A percentile compares a stretch with the other conserved stretches of the same genome.
Conservation (phyloP, 1,140 invertebrate species). For the Eueides isabella region DNA sequence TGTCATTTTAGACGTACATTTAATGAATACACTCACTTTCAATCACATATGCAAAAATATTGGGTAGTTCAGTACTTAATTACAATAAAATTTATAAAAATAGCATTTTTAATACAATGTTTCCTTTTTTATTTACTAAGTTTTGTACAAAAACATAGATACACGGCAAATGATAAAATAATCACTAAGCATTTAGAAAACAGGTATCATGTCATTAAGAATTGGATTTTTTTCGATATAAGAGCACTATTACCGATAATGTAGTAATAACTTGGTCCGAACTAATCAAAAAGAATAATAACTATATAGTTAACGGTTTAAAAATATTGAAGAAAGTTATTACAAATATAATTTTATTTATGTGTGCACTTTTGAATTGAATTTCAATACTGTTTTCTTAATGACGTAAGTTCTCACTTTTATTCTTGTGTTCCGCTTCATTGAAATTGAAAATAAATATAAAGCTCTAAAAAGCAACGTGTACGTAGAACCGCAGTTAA, state of each 20-base stretch:
- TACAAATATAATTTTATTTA: neutral
- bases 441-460: neutral
- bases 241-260: neutral
- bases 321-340: neutral
- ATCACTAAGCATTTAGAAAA: neutral
- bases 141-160: neutral
- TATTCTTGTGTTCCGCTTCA: neutral
- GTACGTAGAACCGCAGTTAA: slow-evolving; percentile 16
- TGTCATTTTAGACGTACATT: slow-evolving; percentile 27
- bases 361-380: neutral
- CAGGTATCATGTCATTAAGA: neutral
- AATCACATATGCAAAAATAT: neutral
- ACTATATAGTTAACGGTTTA: neutral
- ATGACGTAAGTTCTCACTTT: slow-evolving; percentile 2
- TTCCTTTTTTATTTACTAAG: neutral
- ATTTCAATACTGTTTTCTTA: slow-evolving; percentile 1
- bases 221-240: neutral
- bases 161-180: neutral
- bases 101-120: neutral
- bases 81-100: neutral
- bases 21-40: slow-evolving; percentile 5
- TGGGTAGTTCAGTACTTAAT: too few species aligned
- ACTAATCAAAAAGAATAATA: neutral
- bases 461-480: slow-evolving; percentile 20
- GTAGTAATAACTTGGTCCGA: neutral